These are phyloP conservation scores for Tokudaia muenninki DNA, from an alignment of 2,797 vertebrate genomes.

Conservation along the genomic window DNA sequence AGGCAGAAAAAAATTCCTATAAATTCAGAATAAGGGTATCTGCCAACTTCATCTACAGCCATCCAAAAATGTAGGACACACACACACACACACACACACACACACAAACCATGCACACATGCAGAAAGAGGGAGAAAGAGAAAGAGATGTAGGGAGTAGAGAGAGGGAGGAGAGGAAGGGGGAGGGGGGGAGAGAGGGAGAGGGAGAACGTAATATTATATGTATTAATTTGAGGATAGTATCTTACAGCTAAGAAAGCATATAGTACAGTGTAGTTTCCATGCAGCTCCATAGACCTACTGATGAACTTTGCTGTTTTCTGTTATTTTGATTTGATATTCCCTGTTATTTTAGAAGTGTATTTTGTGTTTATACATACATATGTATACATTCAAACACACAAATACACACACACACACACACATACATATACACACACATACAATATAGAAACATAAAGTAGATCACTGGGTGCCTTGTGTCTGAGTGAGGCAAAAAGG, in stretches of 20 bases:
- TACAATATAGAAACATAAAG: not conserved
- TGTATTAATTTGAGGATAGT: too few species aligned
- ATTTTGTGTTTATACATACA: not conserved
- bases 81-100: not conserved
- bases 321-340: too few species aligned
- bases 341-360: not conserved
- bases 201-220: too few species aligned
- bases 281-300: too few species aligned
- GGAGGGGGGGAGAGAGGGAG: too few species aligned
- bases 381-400: not conserved
- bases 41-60: not conserved
- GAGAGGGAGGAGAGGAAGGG: too few species aligned
- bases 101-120: not conserved
- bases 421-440: not conserved
- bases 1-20: not conserved
- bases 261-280: too few species aligned
- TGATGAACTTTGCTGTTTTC: too few species aligned
- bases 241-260: too few species aligned
- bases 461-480: not conserved
- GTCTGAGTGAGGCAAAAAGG: not conserved
- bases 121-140: too few species aligned
- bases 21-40: not conserved
- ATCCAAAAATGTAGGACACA: not conserved
- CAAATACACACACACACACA: not conserved
- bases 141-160: too few species aligned